Percentiles rank a stretch among this genome's conserved stretches.
Conservation (phyloP, 2,888 invertebrate species). For the Rhorus exstirpatorius region DNA sequence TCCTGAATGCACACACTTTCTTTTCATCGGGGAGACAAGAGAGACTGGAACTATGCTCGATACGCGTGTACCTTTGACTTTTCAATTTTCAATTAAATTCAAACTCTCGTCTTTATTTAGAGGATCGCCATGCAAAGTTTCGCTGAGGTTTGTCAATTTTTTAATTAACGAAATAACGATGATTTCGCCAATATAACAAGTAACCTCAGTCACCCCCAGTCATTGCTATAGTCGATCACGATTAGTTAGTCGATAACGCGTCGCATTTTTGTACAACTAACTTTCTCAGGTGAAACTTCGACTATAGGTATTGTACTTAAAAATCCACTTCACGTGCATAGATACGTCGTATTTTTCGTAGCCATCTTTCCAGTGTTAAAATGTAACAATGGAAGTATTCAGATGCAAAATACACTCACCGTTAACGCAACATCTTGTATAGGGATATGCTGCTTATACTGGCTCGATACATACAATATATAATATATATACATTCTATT, state of each 20-base stretch:
- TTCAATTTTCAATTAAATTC: too few relatives aligned
- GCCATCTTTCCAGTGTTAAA: conserved; percentile 20
- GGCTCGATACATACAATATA: conserved; percentile 17
- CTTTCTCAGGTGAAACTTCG: conserved; percentile 30
- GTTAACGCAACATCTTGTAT: conserved; percentile 32
- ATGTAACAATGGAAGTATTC: conserved; percentile 54
- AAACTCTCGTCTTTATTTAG: too few relatives aligned
- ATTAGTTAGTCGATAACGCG: conserved; percentile 41
- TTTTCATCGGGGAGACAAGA: too few relatives aligned
- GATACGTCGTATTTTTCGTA: conserved; percentile 1
- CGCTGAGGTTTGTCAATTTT: too few relatives aligned
- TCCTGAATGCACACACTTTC: too few relatives aligned
- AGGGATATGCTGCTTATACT: conserved; percentile 23
- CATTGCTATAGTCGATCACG: background rate
- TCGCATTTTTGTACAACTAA: conserved; percentile 14
- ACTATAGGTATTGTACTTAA: conserved; percentile 30
- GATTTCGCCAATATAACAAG: too few relatives aligned
- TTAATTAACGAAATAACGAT: too few relatives aligned
- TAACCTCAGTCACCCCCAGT: background rate
- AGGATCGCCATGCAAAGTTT: too few relatives aligned
- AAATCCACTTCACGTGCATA: conserved; percentile 5
- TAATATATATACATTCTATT: background rate
- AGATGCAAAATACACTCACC: conserved; percentile 49
- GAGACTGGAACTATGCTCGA: too few relatives aligned
- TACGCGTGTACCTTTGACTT: too few relatives aligned